Conservation (phyloP, 1,140 invertebrate species). For the Steinernema feltiae region DNA sequence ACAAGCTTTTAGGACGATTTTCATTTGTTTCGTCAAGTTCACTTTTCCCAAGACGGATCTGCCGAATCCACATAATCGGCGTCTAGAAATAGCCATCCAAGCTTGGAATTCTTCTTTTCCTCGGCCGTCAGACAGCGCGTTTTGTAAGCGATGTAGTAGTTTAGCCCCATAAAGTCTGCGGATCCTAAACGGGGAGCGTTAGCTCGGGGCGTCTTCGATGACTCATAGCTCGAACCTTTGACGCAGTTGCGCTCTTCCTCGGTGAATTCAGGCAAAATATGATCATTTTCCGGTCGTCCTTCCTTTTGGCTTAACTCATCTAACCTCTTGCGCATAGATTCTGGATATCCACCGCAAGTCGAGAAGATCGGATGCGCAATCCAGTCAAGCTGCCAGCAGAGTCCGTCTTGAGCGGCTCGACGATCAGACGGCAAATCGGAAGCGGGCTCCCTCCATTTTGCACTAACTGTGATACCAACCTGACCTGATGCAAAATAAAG, state of each 20-base stretch:
- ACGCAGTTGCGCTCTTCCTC: slow-evolving; percentile 49
- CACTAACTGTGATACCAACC: not conserved
- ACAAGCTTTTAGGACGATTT: not conserved
- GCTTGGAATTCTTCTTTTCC: not conserved
- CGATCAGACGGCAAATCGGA: not conserved
- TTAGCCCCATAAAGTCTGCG: slow-evolving; percentile 36
- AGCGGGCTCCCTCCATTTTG: not conserved
- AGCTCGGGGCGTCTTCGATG: not conserved
- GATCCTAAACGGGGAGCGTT: slow-evolving; percentile 19
- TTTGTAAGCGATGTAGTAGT: slow-evolving; percentile 29
- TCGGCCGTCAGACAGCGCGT: not conserved
- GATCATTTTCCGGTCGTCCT: not conserved
- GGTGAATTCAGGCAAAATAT: slow-evolving; percentile 53
- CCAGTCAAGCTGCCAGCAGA: not conserved
- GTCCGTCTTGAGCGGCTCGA: not conserved
- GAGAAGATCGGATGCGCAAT: not conserved
- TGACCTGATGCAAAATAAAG: not conserved
- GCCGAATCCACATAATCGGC: slow-evolving; percentile 20
- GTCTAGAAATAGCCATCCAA: not conserved
- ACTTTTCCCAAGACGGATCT: slow-evolving; percentile 41
- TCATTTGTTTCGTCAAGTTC: not conserved
- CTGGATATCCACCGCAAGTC: not conserved
- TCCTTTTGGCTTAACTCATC: not conserved
- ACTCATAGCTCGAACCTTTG: not conserved
- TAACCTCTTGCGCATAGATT: not conserved